Evolutionary conservation across 2,888 invertebrate species (phyloP).

Genomic region (Coronaproctus castanopsis): DNA sequence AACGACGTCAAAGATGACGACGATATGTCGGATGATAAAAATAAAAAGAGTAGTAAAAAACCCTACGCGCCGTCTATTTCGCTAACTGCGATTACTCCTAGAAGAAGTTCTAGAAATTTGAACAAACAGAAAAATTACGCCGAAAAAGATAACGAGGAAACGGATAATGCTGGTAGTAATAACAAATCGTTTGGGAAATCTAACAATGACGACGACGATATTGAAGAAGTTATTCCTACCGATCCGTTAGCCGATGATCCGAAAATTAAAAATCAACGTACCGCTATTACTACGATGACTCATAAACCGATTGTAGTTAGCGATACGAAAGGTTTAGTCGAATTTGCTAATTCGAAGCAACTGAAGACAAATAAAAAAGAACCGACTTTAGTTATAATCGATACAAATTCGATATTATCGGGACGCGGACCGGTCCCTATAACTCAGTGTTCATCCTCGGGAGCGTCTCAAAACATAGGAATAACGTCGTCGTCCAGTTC

Average conservation of each 20-base stretch:
- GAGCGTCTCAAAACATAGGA: neutral
- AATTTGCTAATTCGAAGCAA: conserved; percentile 40
- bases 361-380: conserved; percentile 40
- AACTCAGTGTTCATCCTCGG: conserved; percentile 10
- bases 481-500: neutral
- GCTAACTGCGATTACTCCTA: conserved; percentile 28
- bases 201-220: conserved; percentile 38
- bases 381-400: conserved; percentile 56
- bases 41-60: conserved; percentile 18
- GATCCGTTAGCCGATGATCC: conserved; percentile 34
- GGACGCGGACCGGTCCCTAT: conserved; percentile 37
- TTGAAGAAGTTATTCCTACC: conserved; percentile 39
- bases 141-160: conserved; percentile 26
- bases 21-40: conserved; percentile 21
- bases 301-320: conserved; percentile 42
- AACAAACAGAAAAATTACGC: conserved; percentile 34
- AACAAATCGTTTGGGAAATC: conserved; percentile 8
- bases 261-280: conserved; percentile 26
- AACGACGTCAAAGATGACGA: conserved; percentile 22
- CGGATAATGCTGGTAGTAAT: conserved; percentile 16
- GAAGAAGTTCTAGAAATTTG: conserved; percentile 36
- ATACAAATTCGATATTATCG: conserved; percentile 48
- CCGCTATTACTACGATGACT: too few species aligned
- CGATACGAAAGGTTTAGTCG: conserved; percentile 47
- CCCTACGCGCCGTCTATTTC: conserved; percentile 15